These are phyloP conservation scores for Patella pellucida DNA, from an alignment of 2,888 invertebrate species.

Conservation along the genomic window DNA sequence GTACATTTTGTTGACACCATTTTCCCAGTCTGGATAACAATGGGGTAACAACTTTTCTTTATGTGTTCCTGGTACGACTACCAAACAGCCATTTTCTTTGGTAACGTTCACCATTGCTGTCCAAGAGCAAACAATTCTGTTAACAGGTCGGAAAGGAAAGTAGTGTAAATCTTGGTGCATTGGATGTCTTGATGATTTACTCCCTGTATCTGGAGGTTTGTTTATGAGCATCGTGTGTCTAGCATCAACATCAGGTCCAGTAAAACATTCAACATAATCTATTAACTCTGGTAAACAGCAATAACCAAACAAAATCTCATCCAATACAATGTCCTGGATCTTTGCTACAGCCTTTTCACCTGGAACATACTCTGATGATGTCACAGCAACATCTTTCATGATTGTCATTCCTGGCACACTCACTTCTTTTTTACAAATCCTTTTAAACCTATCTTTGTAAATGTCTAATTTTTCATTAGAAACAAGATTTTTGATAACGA, in stretches of 20 bases:
- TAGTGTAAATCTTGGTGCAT: constrained; percentile 84
- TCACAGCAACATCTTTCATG: constrained; percentile 80
- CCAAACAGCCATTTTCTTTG: constrained; percentile 84
- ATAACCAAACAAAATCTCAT: constrained; percentile 82
- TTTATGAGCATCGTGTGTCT: constrained; percentile 91
- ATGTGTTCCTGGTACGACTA: constrained; percentile 85
- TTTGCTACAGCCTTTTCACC: constrained; percentile 82
- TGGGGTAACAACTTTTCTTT: constrained; percentile 77
- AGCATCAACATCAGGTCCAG: constrained; percentile 82
- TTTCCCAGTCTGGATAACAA: constrained; percentile 80
- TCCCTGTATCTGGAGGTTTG: constrained; percentile 79
- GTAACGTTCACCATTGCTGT: constrained; percentile 86
- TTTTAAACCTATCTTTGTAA: constrained; percentile 81
- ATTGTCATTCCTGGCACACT: constrained; percentile 75
- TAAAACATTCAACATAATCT: constrained; percentile 80
- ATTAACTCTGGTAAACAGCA: constrained; percentile 77
- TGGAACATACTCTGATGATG: constrained; percentile 74
- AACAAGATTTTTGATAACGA: constrained; percentile 83
- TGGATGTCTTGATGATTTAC: constrained; percentile 71
- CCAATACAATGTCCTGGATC: constrained; percentile 83
- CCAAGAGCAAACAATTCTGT: constrained; percentile 87
- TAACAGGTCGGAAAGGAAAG: constrained; percentile 87
- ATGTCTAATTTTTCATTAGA: constrained; percentile 77
- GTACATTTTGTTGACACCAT: constrained; percentile 80
- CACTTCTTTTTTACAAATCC: constrained; percentile 78